A percentile compares a stretch with the other conserved stretches of the same genome.
These are phyloP conservation scores for Hirundo rustica DNA, from an alignment of 2,797 vertebrate species.

Conservation along the genomic window DNA sequence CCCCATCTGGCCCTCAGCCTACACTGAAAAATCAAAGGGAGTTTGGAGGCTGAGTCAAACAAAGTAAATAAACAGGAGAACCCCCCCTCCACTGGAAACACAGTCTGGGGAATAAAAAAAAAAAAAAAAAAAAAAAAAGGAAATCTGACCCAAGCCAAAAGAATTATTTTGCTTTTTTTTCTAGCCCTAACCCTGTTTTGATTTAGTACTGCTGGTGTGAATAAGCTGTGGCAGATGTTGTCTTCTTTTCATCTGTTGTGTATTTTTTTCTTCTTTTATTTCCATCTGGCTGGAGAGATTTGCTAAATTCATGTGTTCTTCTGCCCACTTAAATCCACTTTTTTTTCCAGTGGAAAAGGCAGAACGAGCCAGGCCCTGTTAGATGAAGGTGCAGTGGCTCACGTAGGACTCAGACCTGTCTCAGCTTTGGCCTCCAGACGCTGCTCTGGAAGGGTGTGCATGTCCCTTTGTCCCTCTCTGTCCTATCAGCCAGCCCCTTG, in stretches of 20 bases:
- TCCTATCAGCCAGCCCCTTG: background rate
- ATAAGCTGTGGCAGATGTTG: constrained; percentile 24
- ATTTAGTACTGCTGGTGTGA: constrained; percentile 3
- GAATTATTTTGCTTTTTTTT: constrained; percentile 20
- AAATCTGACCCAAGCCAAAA: background rate
- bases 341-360: background rate
- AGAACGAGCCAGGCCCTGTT: rapidly evolving
- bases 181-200: constrained; percentile 1
- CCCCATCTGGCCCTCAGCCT: background rate
- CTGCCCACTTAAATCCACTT: background rate
- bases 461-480: background rate
- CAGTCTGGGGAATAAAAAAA: background rate
- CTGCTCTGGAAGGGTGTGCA: background rate
- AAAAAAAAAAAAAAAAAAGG: background rate
- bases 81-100: background rate
- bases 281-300: background rate
- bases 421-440: background rate
- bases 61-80: constrained; percentile 3
- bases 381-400: background rate
- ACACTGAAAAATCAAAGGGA: background rate
- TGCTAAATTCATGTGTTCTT: background rate
- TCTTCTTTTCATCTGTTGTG: background rate
- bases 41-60: background rate
- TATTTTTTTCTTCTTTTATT: background rate
- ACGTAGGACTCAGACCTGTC: background rate